Conservation (phyloP, 2,113 vertebrate genomes). For the Neolamprologus kungweensis region DNA sequence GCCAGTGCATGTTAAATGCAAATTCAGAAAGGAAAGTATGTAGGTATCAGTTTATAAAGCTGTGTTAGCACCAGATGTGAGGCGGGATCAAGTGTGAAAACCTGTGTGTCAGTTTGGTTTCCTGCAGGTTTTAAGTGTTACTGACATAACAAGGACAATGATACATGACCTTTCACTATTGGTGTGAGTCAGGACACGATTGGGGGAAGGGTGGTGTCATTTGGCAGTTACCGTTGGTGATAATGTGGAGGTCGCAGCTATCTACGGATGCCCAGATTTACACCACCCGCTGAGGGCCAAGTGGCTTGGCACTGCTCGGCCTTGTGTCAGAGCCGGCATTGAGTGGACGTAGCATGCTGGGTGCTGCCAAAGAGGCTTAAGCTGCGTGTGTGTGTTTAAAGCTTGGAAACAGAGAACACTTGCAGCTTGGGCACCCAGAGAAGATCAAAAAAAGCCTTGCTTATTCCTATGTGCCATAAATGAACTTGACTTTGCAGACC, state of each 20-base stretch:
- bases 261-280: constrained; percentile 23
- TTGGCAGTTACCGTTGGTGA: constrained; percentile 38
- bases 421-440: neutral
- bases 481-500: neutral
- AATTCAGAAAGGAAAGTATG: neutral
- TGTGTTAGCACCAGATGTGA: neutral
- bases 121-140: constrained; percentile 22
- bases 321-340: neutral
- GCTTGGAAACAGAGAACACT: neutral
- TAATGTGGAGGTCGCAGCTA: neutral
- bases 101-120: neutral
- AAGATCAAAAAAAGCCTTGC: neutral
- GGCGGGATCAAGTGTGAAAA: neutral
- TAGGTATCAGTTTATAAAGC: neutral
- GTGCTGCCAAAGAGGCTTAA: constrained; percentile 32
- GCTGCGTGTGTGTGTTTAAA: neutral
- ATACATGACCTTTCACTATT: constrained; percentile 35
- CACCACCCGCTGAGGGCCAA: constrained; percentile 8
- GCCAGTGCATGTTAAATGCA: neutral
- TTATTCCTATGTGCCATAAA: neutral
- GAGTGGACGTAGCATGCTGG: neutral
- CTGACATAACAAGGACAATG: constrained; percentile 27
- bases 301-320: neutral
- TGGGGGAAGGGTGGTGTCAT: neutral
- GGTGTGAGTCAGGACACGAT: neutral